Base-by-base conservation (phyloP, 2,113 vertebrate species). In the Hemiprocne comata region DNA sequence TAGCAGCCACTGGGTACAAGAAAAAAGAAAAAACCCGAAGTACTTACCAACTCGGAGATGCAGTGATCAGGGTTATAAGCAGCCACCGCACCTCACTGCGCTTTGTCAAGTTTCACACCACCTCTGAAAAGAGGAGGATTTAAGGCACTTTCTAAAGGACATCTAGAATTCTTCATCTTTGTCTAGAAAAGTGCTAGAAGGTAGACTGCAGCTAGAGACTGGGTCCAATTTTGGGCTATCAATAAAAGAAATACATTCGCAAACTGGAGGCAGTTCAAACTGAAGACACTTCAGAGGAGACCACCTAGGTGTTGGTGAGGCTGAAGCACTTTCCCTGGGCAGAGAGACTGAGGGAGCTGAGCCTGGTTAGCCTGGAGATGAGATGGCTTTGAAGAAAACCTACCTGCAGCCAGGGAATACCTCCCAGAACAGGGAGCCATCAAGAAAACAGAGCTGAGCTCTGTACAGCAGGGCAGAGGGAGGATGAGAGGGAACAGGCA, bases 241-340 rank as follows among this genome's bases (percentile, higher is more conserved):
- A 3, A 29, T 17, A 40, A 67, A 78, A 57, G 34, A n/a, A 46
- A 69, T 78, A 1, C 8, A 34, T 38, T 12, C 66, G 42, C 9
- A 58, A 85, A 55, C 5, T 11, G 50, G 11, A 66, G 13, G 2
- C 34, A 25, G 42, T 15, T 71, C 48, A 54, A 62, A 78, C 31
- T 6, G 8, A 54, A 79, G 8, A 10, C 51, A 72, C 42, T 36
- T 82, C 33, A 48, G 54, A 71, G 40, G 31, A 58, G 26, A n/a
- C 33, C 26, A 28, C 36, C 12, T 38, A 34, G 40, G 34, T 54
- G 15, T 12, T 5, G 46, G 21, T 65, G 57, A 20, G 48, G 34
- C 44, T 75, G 65, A 19, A 81, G 44, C 29, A 17, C 40, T 48
- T 0, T 0, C 16, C 28, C 31, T 17, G 65, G 34, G 65, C 9